These are phyloP conservation scores for Penaeus chinensis DNA, from an alignment of 1,140 invertebrate species.

Conservation along the genomic window DNA sequence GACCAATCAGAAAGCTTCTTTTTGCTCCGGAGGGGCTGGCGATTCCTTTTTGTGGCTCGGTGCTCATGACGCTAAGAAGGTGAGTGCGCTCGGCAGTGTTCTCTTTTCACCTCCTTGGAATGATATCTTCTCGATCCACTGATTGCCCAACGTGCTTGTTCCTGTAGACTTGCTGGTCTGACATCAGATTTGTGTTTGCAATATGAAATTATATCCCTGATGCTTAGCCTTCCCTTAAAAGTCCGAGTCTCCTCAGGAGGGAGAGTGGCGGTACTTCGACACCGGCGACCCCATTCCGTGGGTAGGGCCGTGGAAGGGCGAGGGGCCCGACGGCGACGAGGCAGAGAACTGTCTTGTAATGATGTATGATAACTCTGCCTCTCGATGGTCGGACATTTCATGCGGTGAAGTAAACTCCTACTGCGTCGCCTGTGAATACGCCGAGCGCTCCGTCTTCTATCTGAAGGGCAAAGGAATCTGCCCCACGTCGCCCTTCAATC, in stretches of 20 bases:
- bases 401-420: conserved; percentile 28
- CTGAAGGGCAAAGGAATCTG: conserved; percentile 23
- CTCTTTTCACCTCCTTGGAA: too few relatives aligned
- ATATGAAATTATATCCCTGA: too few relatives aligned
- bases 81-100: not conserved
- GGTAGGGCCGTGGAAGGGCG: conserved; percentile 13
- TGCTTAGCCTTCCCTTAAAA: too few relatives aligned
- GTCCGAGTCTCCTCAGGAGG: too few relatives aligned
- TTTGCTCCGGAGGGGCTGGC: conserved; percentile 27
- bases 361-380: conserved; percentile 3
- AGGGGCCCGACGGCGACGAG: conserved; percentile 18
- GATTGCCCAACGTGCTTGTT: too few relatives aligned
- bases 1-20: not conserved
- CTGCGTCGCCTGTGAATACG: conserved; percentile 41
- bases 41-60: conserved; percentile 44
- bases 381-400: conserved; percentile 32
- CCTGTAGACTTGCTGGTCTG: too few relatives aligned
- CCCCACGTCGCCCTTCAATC: conserved; percentile 22
- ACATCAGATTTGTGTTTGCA: too few relatives aligned
- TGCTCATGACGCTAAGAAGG: conserved; percentile 36
- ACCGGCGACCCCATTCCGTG: conserved; percentile 18
- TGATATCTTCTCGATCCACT: too few relatives aligned
- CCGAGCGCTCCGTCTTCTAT: conserved; percentile 20
- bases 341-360: conserved; percentile 36
- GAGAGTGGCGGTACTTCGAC: too few relatives aligned